phyloP scores from a whole-genome alignment of 1,140 invertebrate species.

The Carposina sasakii region DNA sequence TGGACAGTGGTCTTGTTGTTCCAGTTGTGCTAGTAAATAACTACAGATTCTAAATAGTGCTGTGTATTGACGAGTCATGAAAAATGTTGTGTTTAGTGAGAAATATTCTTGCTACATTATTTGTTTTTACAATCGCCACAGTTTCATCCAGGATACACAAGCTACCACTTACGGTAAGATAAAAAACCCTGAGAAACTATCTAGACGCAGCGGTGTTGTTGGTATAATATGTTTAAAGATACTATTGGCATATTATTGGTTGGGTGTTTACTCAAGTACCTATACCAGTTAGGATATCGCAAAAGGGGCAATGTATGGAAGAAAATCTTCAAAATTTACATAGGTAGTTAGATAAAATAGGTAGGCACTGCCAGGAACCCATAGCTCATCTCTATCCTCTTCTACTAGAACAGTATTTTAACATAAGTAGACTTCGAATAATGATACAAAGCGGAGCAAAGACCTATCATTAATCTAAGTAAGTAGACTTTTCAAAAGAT shows the following conservation, averaged over 20 bases:
- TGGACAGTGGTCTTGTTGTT: too few species aligned
- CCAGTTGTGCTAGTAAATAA: conserved; percentile 62
- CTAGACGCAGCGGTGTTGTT: background rate
- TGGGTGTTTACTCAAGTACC: background rate
- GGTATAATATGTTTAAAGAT: background rate
- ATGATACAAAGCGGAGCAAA: too few species aligned
- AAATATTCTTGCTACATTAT: conserved; percentile 32
- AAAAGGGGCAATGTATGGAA: background rate
- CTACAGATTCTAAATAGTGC: too few species aligned
- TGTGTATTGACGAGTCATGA: conserved; percentile 47
- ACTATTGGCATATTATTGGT: background rate
- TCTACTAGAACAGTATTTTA: too few species aligned
- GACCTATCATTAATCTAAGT: too few species aligned
- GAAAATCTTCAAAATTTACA: background rate
- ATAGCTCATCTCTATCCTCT: too few species aligned
- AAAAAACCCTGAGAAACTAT: background rate
- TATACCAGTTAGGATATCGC: background rate
- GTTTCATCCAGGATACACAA: conserved; percentile 56
- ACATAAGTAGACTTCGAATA: too few species aligned
- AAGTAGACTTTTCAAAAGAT: too few species aligned
- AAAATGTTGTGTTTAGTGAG: conserved; percentile 45
- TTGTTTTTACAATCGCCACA: conserved; percentile 27
- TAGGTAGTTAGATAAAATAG: background rate
- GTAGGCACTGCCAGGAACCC: too few species aligned
- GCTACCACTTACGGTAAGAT: conserved; percentile 47